Percentiles rank a stretch among this genome's conserved stretches.
These are phyloP conservation scores for Carterocephalus palaemon DNA, from an alignment of 2,888 invertebrate species.

Conservation along the genomic window DNA sequence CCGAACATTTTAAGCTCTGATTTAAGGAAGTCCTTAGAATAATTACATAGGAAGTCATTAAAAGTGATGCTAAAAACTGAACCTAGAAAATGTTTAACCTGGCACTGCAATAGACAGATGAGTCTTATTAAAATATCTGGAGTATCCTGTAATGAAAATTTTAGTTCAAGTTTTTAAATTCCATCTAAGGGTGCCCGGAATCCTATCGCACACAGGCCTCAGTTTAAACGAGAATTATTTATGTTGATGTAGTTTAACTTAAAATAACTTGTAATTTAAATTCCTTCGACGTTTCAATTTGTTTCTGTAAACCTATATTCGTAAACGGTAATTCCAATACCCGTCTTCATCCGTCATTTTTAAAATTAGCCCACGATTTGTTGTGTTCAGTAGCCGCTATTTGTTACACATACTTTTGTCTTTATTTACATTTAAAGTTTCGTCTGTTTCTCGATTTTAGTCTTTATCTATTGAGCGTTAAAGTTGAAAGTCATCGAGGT, in stretches of 20 bases:
- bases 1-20: too few relatives aligned
- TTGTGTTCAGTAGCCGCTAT: conserved; percentile 18
- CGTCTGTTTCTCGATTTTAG: background rate
- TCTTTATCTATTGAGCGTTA: background rate
- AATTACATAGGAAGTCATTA: too few relatives aligned
- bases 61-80: too few relatives aligned
- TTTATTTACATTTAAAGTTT: conserved; percentile 17
- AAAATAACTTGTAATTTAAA: conserved; percentile 2
- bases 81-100: too few relatives aligned
- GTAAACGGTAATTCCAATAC: conserved; percentile 15
- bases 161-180: too few relatives aligned
- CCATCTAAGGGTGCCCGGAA: too few relatives aligned
- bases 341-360: conserved; percentile 19
- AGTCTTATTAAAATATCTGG: too few relatives aligned
- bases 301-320: conserved; percentile 14
- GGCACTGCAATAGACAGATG: too few relatives aligned
- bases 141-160: too few relatives aligned
- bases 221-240: too few relatives aligned
- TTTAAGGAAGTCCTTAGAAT: too few relatives aligned
- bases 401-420: conserved; percentile 15
- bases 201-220: too few relatives aligned
- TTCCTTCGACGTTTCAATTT: conserved; percentile 13
- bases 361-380: conserved; percentile 23
- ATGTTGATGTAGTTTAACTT: background rate
- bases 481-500: conserved; percentile 1